Base-by-base conservation (phyloP, 2,113 vertebrate species). In the Nematolebias whitei region DNA sequence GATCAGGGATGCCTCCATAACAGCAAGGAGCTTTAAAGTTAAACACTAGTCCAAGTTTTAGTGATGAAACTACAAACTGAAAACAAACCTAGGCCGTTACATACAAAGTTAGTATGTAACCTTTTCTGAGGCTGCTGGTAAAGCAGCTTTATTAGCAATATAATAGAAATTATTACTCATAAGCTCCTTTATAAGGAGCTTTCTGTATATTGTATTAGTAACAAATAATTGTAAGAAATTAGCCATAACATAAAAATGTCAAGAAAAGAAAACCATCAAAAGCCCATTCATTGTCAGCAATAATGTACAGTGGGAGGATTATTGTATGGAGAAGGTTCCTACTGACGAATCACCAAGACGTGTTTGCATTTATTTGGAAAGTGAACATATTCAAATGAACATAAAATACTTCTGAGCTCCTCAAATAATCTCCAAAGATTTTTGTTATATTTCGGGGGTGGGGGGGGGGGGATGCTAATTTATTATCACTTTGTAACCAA, bases 261-360 rank as follows among this genome's bases (percentile, higher is more conserved):
- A 32, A 20, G 24, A 26, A 47, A 51, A 54, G 49, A 57, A 56
- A 72, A 4, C n/a, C 57, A 71, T 67, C 38, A 63, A 63, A 78
- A 15, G 38, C 68, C 75, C 67, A 15, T 53, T 80, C 72, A 63
- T 48, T 78, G 63, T 80, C 84, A 90, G 89, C 90, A 90, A 91
- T 90, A 91, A 91, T 89, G 85, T 88, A 89, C 83, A 90, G 50
- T 79, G 47, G 23, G 54, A 73, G 57, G 62, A 68, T 22, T 43
- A 49, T 65, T 26, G 66, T 68, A 77, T 59, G 51, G 41, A 63
- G 19, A 54, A 18, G 10, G 12, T 35, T 23, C 12, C n/a, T 39
- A 14, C 44, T 23, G 56, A 49, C 61, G 65, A 77, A 63, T 57
- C 75, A 57, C 11, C 55, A 64, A 70, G 65, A 69, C 57, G 67